Conservation (phyloP, 2,797 vertebrate genomes). For the Melanotaenia maccullochi region DNA sequence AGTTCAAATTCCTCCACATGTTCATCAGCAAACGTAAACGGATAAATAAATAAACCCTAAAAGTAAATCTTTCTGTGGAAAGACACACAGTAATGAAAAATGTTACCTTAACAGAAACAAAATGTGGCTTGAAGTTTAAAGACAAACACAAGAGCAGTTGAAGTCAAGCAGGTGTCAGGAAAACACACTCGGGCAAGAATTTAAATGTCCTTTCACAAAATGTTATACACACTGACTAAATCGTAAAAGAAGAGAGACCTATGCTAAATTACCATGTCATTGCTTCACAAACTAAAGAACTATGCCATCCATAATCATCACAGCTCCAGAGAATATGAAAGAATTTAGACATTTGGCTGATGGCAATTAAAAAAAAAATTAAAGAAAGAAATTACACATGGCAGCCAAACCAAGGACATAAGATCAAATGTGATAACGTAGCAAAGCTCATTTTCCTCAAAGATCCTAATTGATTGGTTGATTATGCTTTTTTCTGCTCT, state of each 20-base stretch:
- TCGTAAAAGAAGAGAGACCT: not conserved
- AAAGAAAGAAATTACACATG: slow-evolving; percentile 36
- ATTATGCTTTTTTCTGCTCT: slow-evolving; percentile 79
- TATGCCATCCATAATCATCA: slow-evolving; percentile 6
- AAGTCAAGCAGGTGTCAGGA: not conserved
- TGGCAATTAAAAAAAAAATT: slow-evolving; percentile 35
- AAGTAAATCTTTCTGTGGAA: too few relatives aligned
- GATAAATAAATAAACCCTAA: too few relatives aligned
- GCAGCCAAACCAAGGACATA: slow-evolving; percentile 75
- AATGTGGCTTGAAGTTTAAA: not conserved
- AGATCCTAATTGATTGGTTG: slow-evolving; percentile 85
- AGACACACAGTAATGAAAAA: too few relatives aligned
- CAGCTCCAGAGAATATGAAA: slow-evolving; percentile 19
- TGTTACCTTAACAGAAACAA: too few relatives aligned
- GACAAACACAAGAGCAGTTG: not conserved
- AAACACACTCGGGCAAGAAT: not conserved
- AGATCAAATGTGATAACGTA: slow-evolving; percentile 80
- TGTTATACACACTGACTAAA: not conserved
- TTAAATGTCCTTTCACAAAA: not conserved
- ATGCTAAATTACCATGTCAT: not conserved
- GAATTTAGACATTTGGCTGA: slow-evolving; percentile 53
- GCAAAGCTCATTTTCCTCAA: slow-evolving; percentile 80
- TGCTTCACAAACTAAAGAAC: slow-evolving; percentile 52
- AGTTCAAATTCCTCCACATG: too few relatives aligned
- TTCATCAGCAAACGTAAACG: too few relatives aligned